These are phyloP conservation scores for Centroberyx gerrardi DNA, from an alignment of 2,797 vertebrate species.

Conservation along the genomic window DNA sequence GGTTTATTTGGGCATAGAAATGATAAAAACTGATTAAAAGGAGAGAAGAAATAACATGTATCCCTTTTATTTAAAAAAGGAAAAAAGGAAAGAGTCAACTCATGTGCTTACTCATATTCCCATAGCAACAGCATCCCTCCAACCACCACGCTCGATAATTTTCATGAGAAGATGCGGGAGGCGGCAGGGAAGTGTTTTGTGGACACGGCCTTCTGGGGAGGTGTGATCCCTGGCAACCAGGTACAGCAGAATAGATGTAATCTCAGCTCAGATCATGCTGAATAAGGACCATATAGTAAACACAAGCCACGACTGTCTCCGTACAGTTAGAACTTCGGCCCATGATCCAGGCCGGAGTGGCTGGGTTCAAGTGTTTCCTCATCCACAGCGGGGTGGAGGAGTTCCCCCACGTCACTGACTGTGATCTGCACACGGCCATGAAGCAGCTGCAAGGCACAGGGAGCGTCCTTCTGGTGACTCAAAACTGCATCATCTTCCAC, in stretches of 20 bases:
- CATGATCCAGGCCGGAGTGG: constrained; percentile 87
- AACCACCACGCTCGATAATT: constrained; percentile 85
- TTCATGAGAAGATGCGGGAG: constrained; percentile 80
- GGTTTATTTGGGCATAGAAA: background rate
- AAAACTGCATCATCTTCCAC: background rate
- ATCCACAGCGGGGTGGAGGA: constrained; percentile 89
- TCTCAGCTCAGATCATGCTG: background rate
- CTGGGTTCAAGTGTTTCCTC: constrained; percentile 91
- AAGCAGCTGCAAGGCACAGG: constrained; percentile 86
- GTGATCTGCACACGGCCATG: constrained; percentile 87
- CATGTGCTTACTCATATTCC: background rate
- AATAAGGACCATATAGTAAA: background rate
- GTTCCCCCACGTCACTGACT: constrained; percentile 85
- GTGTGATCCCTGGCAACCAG: constrained; percentile 88
- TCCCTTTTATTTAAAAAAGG: background rate
- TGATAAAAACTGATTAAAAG: background rate
- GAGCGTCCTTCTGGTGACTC: constrained; percentile 87
- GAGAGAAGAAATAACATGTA: background rate
- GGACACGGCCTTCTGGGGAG: constrained; percentile 90
- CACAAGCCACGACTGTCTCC: constrained; percentile 12
- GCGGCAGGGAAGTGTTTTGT: constrained; percentile 87
- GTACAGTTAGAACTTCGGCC: constrained; percentile 84
- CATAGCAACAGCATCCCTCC: constrained; percentile 87
- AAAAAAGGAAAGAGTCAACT: background rate
- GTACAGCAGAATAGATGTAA: constrained; percentile 56